phyloP scores from a whole-genome alignment of 2,888 invertebrate genomes.

The Selenia dentaria region DNA sequence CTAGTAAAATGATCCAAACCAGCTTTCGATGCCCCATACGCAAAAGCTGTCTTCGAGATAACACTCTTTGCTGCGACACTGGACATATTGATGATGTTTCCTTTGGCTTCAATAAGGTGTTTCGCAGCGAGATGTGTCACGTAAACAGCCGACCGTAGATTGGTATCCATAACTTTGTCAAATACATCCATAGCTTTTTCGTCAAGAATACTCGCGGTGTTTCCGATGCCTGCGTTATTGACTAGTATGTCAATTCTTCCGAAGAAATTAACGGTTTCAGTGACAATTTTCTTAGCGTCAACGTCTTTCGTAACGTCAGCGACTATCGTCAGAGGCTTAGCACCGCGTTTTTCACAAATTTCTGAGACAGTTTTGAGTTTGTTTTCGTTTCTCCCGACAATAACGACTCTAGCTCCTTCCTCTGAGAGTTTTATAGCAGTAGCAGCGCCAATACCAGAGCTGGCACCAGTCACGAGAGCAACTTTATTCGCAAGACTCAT shows the following conservation, averaged over 20 bases:
- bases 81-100: constrained; percentile 41
- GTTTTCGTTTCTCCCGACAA: constrained; percentile 40
- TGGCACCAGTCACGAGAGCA: constrained; percentile 40
- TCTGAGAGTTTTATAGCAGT: constrained; percentile 34
- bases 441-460: constrained; percentile 43
- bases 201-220: constrained; percentile 33
- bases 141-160: constrained; percentile 43
- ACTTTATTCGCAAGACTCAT: constrained; percentile 43
- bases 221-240: constrained; percentile 44
- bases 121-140: constrained; percentile 39
- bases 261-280: constrained; percentile 34
- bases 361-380: constrained; percentile 37
- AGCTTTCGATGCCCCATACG: constrained; percentile 39
- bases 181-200: constrained; percentile 39
- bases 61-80: constrained; percentile 26
- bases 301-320: constrained; percentile 42
- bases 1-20: constrained; percentile 94
- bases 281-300: constrained; percentile 36
- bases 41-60: constrained; percentile 17
- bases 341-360: constrained; percentile 35
- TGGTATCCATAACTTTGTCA: constrained; percentile 41
- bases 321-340: constrained; percentile 37
- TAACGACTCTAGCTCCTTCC: constrained; percentile 36
- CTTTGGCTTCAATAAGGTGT: constrained; percentile 35
- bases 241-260: constrained; percentile 48